Conservation (phyloP, 2,797 vertebrate species). For the Sylvilagus floridanus region DNA sequence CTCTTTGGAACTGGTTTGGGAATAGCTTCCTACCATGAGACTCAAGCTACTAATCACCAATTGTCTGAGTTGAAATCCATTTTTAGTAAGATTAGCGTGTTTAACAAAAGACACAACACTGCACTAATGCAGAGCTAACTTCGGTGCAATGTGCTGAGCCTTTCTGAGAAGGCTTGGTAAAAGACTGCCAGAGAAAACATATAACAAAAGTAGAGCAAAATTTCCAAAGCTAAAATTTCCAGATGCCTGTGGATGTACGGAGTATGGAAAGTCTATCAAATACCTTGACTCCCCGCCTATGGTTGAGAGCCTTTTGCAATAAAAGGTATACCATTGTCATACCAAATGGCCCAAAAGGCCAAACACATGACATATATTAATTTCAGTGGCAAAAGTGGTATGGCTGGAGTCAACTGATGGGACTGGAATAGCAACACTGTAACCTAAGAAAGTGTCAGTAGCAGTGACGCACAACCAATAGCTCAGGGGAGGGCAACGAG, state of each 20-base stretch:
- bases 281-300: slow-evolving; percentile 51
- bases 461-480: not conserved
- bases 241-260: slow-evolving; percentile 32
- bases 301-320: slow-evolving; percentile 57
- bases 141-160: not conserved
- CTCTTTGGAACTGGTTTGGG: not conserved
- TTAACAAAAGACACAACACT: not conserved
- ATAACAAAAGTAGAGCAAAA: slow-evolving; percentile 26
- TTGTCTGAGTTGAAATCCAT: not conserved
- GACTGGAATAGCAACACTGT: not conserved
- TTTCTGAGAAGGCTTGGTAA: slow-evolving; percentile 31
- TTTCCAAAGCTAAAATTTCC: slow-evolving; percentile 28
- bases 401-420: slow-evolving; percentile 24
- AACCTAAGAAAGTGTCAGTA: slow-evolving; percentile 57
- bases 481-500: not conserved
- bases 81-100: not conserved
- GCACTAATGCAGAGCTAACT: not conserved
- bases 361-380: slow-evolving; percentile 33
- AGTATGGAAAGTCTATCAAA: slow-evolving; percentile 39
- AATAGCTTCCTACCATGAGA: not conserved
- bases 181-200: slow-evolving; percentile 63
- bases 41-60: not conserved
- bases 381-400: slow-evolving; percentile 33
- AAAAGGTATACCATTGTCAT: slow-evolving; percentile 48
- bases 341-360: slow-evolving; percentile 45